A percentile compares a stretch with the other conserved stretches of the same genome.
phyloP scores from a whole-genome alignment of 2,888 invertebrate genomes.

The Campopleginae sp. region DNA sequence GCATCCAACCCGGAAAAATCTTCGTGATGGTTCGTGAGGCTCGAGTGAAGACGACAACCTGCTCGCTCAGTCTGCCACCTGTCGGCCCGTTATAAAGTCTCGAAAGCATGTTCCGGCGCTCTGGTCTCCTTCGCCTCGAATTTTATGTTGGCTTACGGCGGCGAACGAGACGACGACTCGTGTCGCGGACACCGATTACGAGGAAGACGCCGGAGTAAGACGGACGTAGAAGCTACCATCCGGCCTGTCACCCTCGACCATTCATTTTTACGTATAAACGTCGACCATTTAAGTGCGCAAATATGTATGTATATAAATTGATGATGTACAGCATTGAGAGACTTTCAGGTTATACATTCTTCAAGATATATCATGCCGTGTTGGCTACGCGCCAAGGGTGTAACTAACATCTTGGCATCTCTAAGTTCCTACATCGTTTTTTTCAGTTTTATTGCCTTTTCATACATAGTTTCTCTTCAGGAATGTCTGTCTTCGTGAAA shows the following conservation, averaged over 20 bases:
- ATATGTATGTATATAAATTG: neutral
- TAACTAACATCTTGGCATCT: conserved; percentile 53
- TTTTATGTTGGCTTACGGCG: neutral
- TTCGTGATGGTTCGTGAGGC: conserved; percentile 53
- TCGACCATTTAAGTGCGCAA: conserved; percentile 4
- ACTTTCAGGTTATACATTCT: conserved; percentile 35
- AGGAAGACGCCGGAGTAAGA: conserved; percentile 11
- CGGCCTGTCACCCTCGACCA: conserved; percentile 49
- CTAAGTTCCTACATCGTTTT: conserved; percentile 1
- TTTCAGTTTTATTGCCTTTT: conserved; percentile 1
- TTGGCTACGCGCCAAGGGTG: conserved; percentile 55
- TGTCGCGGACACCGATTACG: conserved; percentile 12
- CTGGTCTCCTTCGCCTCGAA: conserved; percentile 52
- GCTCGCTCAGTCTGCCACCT: conserved; percentile 79
- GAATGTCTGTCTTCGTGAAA: neutral
- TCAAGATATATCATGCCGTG: conserved; percentile 21
- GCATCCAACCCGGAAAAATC: neutral
- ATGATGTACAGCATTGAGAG: neutral
- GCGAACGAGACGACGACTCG: neutral
- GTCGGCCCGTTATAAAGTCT: conserved; percentile 79
- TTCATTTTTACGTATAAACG: neutral
- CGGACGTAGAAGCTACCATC: conserved; percentile 30
- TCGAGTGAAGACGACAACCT: conserved; percentile 75
- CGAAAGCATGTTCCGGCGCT: conserved; percentile 69
- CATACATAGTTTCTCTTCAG: neutral